These are phyloP conservation scores for Stigmatopora nigra DNA, from an alignment of 2,113 vertebrate species.

Conservation along the genomic window DNA sequence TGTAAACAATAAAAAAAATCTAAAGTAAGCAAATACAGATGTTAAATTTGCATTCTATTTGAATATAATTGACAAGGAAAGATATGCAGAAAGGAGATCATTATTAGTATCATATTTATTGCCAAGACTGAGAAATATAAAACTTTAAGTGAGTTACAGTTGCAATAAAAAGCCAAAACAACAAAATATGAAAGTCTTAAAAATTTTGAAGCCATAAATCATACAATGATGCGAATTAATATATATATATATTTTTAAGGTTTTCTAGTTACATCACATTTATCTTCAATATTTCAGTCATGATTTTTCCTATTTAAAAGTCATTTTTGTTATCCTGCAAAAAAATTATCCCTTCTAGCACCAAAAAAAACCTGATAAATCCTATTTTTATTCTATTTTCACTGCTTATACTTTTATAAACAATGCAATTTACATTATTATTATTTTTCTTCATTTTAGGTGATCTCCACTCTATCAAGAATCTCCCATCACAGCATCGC, in stretches of 20 bases:
- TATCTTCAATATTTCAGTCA: not conserved
- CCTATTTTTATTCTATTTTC: not conserved
- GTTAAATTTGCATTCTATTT: not conserved
- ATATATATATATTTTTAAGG: not conserved
- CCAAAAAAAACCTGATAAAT: not conserved
- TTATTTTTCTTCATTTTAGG: conserved; percentile 69
- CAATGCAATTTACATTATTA: not conserved
- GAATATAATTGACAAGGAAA: not conserved
- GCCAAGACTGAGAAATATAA: not conserved
- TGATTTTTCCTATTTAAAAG: not conserved
- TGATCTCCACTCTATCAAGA: conserved; percentile 88
- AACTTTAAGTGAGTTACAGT: not conserved
- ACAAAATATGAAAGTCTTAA: not conserved
- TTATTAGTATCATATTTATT: not conserved
- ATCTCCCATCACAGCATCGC: conserved; percentile 90
- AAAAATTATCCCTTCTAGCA: not conserved
- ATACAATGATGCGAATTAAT: not conserved
- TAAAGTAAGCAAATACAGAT: not conserved
- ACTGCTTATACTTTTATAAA: not conserved
- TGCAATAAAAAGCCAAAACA: not conserved
- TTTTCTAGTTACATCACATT: not conserved
- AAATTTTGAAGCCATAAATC: not conserved
- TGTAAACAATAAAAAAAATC: not conserved
- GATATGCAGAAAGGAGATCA: not conserved
- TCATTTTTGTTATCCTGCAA: not conserved